A percentile compares a stretch with the other conserved stretches of the same genome.
These are phyloP conservation scores for Hippopotamus amphibius DNA, from an alignment of 2,113 vertebrate genomes.

Conservation along the genomic window DNA sequence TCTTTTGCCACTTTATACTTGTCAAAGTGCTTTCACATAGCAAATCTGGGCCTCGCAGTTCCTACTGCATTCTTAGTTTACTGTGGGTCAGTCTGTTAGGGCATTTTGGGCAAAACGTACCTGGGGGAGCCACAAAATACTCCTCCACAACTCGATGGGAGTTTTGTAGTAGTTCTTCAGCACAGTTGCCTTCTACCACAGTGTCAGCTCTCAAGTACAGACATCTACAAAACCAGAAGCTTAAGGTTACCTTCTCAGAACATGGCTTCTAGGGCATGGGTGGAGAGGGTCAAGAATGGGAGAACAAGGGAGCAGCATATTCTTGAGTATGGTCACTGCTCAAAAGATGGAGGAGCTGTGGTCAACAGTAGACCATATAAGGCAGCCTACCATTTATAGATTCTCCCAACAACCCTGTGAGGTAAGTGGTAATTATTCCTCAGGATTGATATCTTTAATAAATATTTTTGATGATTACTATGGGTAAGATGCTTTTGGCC, in stretches of 20 bases:
- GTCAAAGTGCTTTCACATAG: neutral
- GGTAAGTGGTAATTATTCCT: constrained; percentile 49
- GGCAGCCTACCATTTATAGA: neutral
- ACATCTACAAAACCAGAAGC: constrained; percentile 84
- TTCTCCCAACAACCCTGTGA: neutral
- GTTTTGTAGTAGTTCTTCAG: constrained; percentile 90
- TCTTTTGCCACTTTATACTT: neutral
- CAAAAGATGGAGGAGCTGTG: neutral
- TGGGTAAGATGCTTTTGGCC: neutral
- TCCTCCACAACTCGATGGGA: constrained; percentile 92
- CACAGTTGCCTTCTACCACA: constrained; percentile 90
- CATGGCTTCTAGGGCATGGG: neutral
- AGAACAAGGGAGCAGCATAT: neutral
- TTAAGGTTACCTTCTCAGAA: neutral
- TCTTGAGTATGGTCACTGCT: neutral
- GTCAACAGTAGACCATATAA: neutral
- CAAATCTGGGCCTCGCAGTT: neutral
- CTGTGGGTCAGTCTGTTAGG: neutral
- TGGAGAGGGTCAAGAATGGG: neutral
- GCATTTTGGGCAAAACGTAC: constrained; percentile 81
- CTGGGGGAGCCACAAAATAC: constrained; percentile 97
- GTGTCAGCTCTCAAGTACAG: constrained; percentile 91
- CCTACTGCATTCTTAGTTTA: neutral
- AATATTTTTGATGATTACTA: constrained; percentile 6
- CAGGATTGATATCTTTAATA: neutral